A percentile compares a stretch with the other conserved stretches of the same genome.
phyloP scores from a whole-genome alignment of 1,140 invertebrate genomes.

The Drosophila ambigua region DNA sequence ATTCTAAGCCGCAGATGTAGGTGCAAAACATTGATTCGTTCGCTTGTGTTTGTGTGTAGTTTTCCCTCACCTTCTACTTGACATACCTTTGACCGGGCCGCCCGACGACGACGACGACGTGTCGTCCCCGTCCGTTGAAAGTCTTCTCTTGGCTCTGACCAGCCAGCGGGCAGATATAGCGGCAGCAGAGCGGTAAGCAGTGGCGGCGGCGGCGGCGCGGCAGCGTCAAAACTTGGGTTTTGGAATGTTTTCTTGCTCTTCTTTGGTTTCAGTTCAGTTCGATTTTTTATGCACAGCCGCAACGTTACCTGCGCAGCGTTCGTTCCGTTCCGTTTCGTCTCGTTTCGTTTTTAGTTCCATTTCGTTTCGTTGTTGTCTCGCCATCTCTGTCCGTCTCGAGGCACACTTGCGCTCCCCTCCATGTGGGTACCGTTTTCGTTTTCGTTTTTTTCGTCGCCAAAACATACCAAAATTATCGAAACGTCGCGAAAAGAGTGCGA shows the following conservation, averaged over 20 bases:
- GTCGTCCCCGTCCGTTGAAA: slow-evolving; percentile 34
- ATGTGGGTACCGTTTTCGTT: slow-evolving; percentile 51
- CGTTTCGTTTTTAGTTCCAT: slow-evolving; percentile 2
- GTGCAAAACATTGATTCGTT: too few relatives aligned
- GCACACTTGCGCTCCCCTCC: slow-evolving; percentile 1
- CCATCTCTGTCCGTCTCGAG: slow-evolving; percentile 15
- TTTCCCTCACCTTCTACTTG: too few relatives aligned
- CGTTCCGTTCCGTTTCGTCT: slow-evolving; percentile 28
- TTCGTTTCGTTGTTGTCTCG: slow-evolving; percentile 21
- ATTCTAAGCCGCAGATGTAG: too few relatives aligned
- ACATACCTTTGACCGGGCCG: too few relatives aligned
- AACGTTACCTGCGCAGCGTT: slow-evolving; percentile 68
- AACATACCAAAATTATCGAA: slow-evolving; percentile 38
- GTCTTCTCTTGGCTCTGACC: slow-evolving; percentile 25
- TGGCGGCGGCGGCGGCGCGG: slow-evolving; percentile 14
- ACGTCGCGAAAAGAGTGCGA: slow-evolving; percentile 46
- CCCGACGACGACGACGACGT: slow-evolving; percentile 30
- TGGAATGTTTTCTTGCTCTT: slow-evolving; percentile 82
- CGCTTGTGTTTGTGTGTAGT: too few relatives aligned
- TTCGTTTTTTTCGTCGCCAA: slow-evolving; percentile 6
- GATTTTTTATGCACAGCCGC: slow-evolving; percentile 81
- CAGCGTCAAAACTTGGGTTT: slow-evolving; percentile 72
- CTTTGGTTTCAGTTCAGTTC: slow-evolving; percentile 82
- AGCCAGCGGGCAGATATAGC: slow-evolving; percentile 43
- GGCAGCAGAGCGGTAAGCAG: slow-evolving; percentile 12